These are phyloP conservation scores for Formicarius rufipectus DNA, from an alignment of 2,113 vertebrate genomes.

Conservation along the genomic window DNA sequence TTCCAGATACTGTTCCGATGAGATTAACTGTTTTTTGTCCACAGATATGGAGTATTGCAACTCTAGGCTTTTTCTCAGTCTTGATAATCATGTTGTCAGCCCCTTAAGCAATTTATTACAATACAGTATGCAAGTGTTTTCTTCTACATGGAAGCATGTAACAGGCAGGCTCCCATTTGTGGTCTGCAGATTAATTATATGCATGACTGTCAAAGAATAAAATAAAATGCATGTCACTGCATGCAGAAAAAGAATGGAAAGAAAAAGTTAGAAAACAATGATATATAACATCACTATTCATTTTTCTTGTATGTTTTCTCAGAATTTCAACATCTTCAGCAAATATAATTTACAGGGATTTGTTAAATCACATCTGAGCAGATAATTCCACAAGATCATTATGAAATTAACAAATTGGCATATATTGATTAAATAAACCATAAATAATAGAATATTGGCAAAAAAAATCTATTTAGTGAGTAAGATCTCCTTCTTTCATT, in stretches of 20 bases:
- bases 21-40: conserved; percentile 36
- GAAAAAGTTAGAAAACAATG: background rate
- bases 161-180: background rate
- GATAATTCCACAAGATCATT: background rate
- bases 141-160: conserved; percentile 8
- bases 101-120: conserved; percentile 30
- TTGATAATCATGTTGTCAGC: conserved; percentile 43
- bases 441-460: background rate
- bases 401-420: background rate
- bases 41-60: background rate
- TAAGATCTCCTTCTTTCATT: background rate
- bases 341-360: background rate
- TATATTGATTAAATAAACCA: background rate
- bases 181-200: background rate
- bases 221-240: background rate
- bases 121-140: background rate
- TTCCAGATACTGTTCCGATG: conserved; percentile 9
- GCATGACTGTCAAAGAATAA: background rate
- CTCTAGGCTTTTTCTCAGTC: background rate
- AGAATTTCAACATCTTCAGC: background rate
- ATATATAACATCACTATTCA: background rate
- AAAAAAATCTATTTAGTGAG: background rate
- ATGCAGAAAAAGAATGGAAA: background rate
- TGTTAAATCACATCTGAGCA: background rate
- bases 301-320: background rate